phyloP scores from a whole-genome alignment of 2,888 invertebrate species.

The Deilephila elpenor region DNA sequence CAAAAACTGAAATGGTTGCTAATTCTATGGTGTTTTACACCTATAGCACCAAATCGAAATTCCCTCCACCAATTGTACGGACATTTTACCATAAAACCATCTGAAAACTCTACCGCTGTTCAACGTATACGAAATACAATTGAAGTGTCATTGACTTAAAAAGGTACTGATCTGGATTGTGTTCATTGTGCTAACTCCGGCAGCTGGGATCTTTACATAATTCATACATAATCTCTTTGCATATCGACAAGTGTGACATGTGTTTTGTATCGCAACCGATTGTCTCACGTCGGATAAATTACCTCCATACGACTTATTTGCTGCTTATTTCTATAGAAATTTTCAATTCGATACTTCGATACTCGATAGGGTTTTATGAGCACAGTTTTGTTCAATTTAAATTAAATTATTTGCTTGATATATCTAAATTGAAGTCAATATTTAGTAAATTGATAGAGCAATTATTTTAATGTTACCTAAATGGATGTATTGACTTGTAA shows the following conservation, averaged over 20 bases:
- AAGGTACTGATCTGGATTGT: conserved; percentile 47
- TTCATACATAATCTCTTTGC: conserved; percentile 77
- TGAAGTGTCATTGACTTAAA: conserved; percentile 43
- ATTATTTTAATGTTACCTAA: no score
- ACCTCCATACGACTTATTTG: neutral
- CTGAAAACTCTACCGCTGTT: conserved; percentile 1
- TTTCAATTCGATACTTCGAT: no score
- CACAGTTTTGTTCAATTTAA: neutral
- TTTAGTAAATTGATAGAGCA: no score
- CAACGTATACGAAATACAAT: conserved; percentile 39
- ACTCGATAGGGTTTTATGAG: neutral
- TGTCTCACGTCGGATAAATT: conserved; percentile 32
- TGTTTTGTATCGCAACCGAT: conserved; percentile 57
- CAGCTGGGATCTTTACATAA: conserved; percentile 74
- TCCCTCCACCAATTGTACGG: neutral
- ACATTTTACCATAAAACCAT: neutral
- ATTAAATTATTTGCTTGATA: neutral
- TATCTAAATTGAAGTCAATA: no score
- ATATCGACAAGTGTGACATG: conserved; percentile 78
- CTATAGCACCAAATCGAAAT: neutral
- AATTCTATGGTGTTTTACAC: neutral
- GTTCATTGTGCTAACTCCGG: conserved; percentile 60
- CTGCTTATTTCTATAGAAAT: neutral
- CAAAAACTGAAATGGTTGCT: neutral
- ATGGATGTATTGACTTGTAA: no score